Evolutionary conservation across 1,140 invertebrate genomes (phyloP), one percentile per base, ranked within the genome.

Genomic region (Cotesia typhae): DNA sequence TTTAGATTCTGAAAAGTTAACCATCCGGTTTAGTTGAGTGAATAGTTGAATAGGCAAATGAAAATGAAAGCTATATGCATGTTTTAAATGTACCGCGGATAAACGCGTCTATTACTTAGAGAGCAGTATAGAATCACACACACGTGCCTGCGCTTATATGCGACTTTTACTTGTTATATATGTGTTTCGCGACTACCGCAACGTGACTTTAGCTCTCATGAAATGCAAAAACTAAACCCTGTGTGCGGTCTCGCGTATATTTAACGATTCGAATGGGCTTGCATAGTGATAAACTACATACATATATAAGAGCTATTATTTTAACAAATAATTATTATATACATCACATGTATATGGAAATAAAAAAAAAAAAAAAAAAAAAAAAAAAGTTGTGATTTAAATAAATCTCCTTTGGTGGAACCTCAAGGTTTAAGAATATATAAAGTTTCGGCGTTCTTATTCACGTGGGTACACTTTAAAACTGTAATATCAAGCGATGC

Each of bases 11-110:
- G 10, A 67, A 67, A 55, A 47, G 14, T 60, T 41, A 63, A 63
- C 69, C 66, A 71, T 64, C 72, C 67, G 74, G 69, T 70, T 73
- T 61, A 70, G 28, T 28, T 28, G 28, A 28, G 28, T 1, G 28
- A 28, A 28, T 28, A 28, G 28, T 28, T 28, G 28, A 28, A 28
- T 28, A 28, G 28, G 71, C 65, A 75, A 47, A 47, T 47, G 41
- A 47, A 47, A 47, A 47, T 6, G 41, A 78, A 79, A 79, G 78
- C 78, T 80, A 79, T 74, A 75, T 65, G 75, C 77, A 67, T 73
- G 79, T 80, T 80, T 81, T 81, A 80, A 81, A 81, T 80, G 79
- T 74, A 77, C 75, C 79, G 78, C 76, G 78, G 74, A 80, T 77
- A 78, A 81, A 79, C 73, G 72, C 74, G 74, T 74, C 71, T 68